Base-by-base conservation (phyloP, 35 echinoderm and acorn worm species). In the Ptychodera flava region DNA sequence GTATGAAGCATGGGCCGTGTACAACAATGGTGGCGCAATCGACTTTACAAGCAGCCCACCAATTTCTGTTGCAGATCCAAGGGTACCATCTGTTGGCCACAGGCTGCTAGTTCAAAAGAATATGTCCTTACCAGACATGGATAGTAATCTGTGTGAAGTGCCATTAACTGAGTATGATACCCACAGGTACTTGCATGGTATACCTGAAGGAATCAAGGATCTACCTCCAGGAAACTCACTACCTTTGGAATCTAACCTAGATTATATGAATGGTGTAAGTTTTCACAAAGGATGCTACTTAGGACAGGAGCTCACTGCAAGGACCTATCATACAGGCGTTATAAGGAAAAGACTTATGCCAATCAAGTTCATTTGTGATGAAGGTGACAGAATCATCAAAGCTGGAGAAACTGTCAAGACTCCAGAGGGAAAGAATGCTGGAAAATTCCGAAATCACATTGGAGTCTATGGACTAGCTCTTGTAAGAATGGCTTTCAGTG, bases 221-320 rank as follows among this genome's bases (percentile, higher is more conserved):
- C 90, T 98, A 16, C 95, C 95, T 31, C 89, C 77, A 22, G 92
- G 92, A 16, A 90, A 98, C 34, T 37, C 83, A 15, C 80, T 98
- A 30, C 95, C 95, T 31, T 85, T 98, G 30, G 95, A 98, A 34
- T 80, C 92, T 38, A 98, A 98, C 81, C 82, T 94, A 12, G 95
- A 86, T 52, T 90, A 85, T 31, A 85, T 98, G 95, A 98, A 98
- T 92, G 95, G 95, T 86, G 95, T 99, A 82, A 93, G 93, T 94
- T 99, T 99, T 85, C 90, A 34, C 82, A 99, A 99, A 83, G 96
- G 96, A 0, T 99, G 96, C 64, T 99, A 99, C 82, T 84, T 99
- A 16, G 96, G 96, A 1, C 96, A 99, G 84, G 96, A 99, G 78
- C 81, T 99, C 6, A 99, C 96, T 29, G 96, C 96, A 16, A 82